Evolutionary conservation across 2,888 invertebrate species (phyloP), one percentile per base, ranked within the genome.

Genomic region (Lasioglossum malachurum): DNA sequence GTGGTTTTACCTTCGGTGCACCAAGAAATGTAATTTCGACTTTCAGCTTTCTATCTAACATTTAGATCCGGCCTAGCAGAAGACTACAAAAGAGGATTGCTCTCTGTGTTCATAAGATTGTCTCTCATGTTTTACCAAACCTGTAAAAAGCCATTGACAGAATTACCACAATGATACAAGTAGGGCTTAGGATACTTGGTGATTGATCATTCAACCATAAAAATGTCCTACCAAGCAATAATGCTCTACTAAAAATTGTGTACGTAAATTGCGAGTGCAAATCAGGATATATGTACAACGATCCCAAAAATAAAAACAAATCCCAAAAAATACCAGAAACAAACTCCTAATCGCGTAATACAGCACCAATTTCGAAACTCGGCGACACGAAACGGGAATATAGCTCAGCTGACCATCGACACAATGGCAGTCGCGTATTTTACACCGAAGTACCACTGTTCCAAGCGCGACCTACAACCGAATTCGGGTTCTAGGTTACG

Each of bases 391-490:
- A 53, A 53, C 53, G 53, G 23, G 53, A 53, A 53, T 53, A n/a
- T n/a, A 53, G 53, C 53, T 10, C 53, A 23, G 31, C 27, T 16
- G 16, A 64, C 31, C 64, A 31, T 64, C 64, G 64, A 5, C 31
- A 64, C 64, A 64, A 16, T 64, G 16, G 64, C 16, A 27, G 64
- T n/a, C 53, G 31, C 64, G 64, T 64, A 64, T 31, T 31, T 64
- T 64, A 64, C 64, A 27, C 27, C 14, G 23, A 16, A 64, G 60
- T 31, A 64, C 27, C 60, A 31, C 0, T 64, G 60, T 64, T 27
- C 60, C 60, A 53, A 53, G 31, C 64, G 64, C 31, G 64, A 64
- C 64, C 64, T 64, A 64, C 64, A 64, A 31, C 64, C 64, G 27
- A 64, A 64, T 64, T 60, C 14, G 60, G 60, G 60, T 27, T 64